Base-by-base conservation (phyloP, 2,113 vertebrate genomes). In the Uria aalge region DNA sequence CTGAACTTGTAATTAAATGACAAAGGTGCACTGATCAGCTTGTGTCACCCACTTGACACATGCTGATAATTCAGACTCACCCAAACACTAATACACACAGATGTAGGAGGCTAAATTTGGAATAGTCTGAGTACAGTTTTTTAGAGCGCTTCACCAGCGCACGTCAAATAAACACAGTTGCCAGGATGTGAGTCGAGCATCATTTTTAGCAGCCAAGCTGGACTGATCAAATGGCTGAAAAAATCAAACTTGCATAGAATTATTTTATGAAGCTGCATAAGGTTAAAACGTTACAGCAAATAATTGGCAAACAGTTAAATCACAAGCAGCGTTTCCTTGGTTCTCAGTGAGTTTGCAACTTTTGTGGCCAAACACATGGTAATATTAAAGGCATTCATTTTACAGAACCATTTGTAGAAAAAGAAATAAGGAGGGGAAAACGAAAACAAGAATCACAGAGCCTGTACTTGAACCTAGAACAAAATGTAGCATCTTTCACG, bases 111-210 rank as follows among this genome's bases (percentile, higher is more conserved):
- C 71, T 92, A 94, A 95, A 88, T 92, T 62, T 77, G 81, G 86
- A 90, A 62, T 38, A 85, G 90, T 22, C 38, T 36, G 20, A 91
- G 59, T 38, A 17, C 6, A 74, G 40, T 83, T 89, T 94, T 94
- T 85, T 53, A 74, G 86, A 90, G 26, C 56, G 45, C 78, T 91
- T 95, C 93, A 74, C 52, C n/a, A 78, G 80, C 1, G 1, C 81
- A 63, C 3, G 9, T 90, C 92, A 95, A 97, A 96, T 91, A 84
- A 93, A 92, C 68, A 80, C 43, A 73, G 75, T 79, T 95, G 86
- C 93, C 94, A 97, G 88, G 86, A 92, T 90, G 38, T 91, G 92
- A 97, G 93, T 97, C 93, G 97, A 92, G 53, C 50, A 60, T 60
- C 63, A 38, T 71, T 96, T 97, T 94, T 84, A 97, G 93, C 43